Base-by-base conservation (phyloP, 2,888 invertebrate genomes). In the Alviniconcha strummeri region DNA sequence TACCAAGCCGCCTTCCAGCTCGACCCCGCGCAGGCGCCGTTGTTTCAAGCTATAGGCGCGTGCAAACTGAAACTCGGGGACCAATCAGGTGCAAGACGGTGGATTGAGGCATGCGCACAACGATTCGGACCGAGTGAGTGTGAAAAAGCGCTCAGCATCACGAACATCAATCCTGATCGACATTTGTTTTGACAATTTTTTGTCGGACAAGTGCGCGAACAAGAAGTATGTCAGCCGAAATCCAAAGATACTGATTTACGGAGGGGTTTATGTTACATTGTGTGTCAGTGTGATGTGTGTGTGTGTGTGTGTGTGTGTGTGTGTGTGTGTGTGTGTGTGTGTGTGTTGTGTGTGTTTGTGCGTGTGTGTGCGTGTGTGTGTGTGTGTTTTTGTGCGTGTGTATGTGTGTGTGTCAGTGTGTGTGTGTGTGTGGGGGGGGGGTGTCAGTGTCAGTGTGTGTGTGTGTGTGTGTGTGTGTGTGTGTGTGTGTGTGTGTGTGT, bases 11-110 rank as follows among this genome's bases (percentile, higher is more conserved):
- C 89, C 9, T 80, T 89, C 19, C 72, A 82, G 17, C 57, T 89
- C 15, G 86, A 89, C 15, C 56, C 83, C 6, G 83, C 80, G 8
- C 84, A 87, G 13, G 74, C 89, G 8, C 88, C 88, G 15, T 82
- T 87, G 3, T 89, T 86, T 81, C 89, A 89, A 83, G 82, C 88
- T n/a, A 84, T 91, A 56, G 83, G 81, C 8, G 81, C 81, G 36
- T 84, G 81, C 71, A 57, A 64, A n/a, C 17, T 4, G 52, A 54
- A 72, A 55, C 55, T 81, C 17, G 84, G 84, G 13, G 81, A 81
- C 36, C 19, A 52, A n/a, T 2, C 6, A 15, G 56, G 69, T 13
- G 77, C 69, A 7, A 36, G n/a, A 19, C 54, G 36, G n/a, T 82
- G 82, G 82, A 77, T 52, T 1, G 52, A 56, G 36, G 69, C 60